Evolutionary conservation across 2,113 vertebrate species (phyloP).

Genomic region (Amphilophus citrinellus): DNA sequence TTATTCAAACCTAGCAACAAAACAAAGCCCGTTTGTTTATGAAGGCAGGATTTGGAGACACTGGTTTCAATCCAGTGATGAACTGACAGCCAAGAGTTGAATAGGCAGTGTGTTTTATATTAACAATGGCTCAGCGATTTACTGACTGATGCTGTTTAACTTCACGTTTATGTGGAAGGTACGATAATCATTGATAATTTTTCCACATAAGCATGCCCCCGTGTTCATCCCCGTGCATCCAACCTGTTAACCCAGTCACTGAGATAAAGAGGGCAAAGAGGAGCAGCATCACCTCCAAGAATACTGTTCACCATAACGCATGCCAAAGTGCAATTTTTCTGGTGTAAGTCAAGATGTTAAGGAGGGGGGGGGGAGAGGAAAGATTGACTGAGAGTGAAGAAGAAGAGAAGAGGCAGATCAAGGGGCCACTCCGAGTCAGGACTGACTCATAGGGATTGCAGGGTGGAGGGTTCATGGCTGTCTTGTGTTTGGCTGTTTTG

Average conservation of each 20-base stretch:
- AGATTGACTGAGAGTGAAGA: constrained; percentile 38
- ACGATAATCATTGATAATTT: constrained; percentile 28
- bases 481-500: constrained; percentile 60
- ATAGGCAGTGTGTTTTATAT: constrained; percentile 26
- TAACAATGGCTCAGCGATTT: constrained; percentile 18
- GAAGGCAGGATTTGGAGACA: not conserved
- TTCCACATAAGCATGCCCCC: not conserved
- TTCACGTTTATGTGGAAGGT: constrained; percentile 21
- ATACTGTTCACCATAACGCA: not conserved
- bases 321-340: constrained; percentile 26
- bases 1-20: constrained; percentile 28
- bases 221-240: constrained; percentile 1
- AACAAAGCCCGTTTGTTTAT: constrained; percentile 11
- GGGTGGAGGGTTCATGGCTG: constrained; percentile 61
- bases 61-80: constrained; percentile 9
- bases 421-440: constrained; percentile 49
- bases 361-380: constrained; percentile 21
- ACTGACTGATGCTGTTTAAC: constrained; percentile 33
- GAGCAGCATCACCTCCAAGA: not conserved
- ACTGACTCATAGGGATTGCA: constrained; percentile 64
- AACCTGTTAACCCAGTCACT: constrained; percentile 26
- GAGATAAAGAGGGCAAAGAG: constrained; percentile 11
- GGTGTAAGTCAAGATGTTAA: constrained; percentile 40
- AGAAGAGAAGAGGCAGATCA: constrained; percentile 40
- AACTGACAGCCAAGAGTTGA: not conserved